Evolutionary conservation across 2,113 vertebrate species (phyloP).

Genomic region (Apodemus speciosus): DNA sequence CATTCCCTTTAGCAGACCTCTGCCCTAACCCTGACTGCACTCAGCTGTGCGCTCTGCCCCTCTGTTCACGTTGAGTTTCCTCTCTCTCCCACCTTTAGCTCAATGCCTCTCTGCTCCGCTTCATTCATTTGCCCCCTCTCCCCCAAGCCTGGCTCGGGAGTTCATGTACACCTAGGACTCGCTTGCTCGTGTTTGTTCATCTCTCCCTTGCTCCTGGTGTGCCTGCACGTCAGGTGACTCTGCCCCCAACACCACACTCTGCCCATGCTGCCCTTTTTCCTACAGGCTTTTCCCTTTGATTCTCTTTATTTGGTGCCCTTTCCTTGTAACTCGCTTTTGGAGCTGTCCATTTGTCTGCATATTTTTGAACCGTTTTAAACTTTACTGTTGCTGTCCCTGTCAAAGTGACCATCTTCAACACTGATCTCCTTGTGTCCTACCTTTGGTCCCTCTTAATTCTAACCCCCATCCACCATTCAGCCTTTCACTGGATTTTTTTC

Average conservation of each 20-base stretch:
- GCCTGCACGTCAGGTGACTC: background rate
- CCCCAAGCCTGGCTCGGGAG: background rate
- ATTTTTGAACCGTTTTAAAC: background rate
- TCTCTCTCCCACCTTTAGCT: background rate
- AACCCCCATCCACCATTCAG: background rate
- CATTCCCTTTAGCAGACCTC: background rate
- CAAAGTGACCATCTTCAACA: background rate
- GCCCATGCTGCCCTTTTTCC: background rate
- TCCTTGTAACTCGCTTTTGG: background rate
- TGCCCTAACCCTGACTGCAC: background rate
- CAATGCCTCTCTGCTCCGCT: background rate
- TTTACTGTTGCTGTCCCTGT: background rate
- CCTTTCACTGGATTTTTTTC: background rate
- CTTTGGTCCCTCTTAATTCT: background rate
- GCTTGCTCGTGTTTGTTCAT: background rate
- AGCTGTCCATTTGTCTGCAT: slow-evolving; percentile 66
- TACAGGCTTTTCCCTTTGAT: background rate
- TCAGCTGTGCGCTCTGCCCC: background rate
- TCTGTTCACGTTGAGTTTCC: background rate
- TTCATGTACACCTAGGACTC: background rate
- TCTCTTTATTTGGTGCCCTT: background rate
- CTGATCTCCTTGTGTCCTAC: background rate
- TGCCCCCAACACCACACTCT: background rate
- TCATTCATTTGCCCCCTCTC: background rate
- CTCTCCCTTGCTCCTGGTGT: background rate